Conservation (phyloP, 2,797 vertebrate species). For the Chaetophractus vellerosus region DNA sequence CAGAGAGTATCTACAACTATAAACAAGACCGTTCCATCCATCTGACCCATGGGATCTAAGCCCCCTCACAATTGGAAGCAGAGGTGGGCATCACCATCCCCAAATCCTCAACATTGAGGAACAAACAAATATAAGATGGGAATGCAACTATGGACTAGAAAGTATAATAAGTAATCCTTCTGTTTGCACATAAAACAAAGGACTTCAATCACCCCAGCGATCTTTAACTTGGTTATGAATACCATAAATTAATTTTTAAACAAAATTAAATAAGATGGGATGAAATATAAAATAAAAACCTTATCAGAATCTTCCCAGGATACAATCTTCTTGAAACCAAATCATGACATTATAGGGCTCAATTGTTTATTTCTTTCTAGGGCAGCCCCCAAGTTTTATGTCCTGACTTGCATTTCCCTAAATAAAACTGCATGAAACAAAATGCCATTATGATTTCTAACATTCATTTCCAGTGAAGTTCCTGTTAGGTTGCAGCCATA, state of each 20-base stretch:
- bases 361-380: constrained; percentile 83
- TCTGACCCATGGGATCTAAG: no score
- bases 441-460: constrained; percentile 89
- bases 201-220: constrained; percentile 82
- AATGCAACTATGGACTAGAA: no score
- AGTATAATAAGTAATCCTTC: constrained; percentile 81
- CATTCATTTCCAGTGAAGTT: constrained; percentile 89
- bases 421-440: constrained; percentile 85
- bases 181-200: constrained; percentile 84
- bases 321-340: constrained; percentile 81
- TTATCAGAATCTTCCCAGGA: constrained; percentile 57
- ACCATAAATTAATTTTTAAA: constrained; percentile 82
- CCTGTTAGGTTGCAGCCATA: constrained; percentile 86
- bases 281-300: constrained; percentile 83
- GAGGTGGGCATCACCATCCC: no score
- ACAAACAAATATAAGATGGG: no score
- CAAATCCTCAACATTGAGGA: no score
- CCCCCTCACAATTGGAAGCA: no score
- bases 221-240: constrained; percentile 81
- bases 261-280: constrained; percentile 81
- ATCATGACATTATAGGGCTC: constrained; percentile 73
- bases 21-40: no score
- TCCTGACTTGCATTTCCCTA: constrained; percentile 87
- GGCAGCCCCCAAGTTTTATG: constrained; percentile 85
- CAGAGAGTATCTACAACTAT: no score